phyloP scores from a whole-genome alignment of 2,797 vertebrate species.

The Pseudochromis fuscus region DNA sequence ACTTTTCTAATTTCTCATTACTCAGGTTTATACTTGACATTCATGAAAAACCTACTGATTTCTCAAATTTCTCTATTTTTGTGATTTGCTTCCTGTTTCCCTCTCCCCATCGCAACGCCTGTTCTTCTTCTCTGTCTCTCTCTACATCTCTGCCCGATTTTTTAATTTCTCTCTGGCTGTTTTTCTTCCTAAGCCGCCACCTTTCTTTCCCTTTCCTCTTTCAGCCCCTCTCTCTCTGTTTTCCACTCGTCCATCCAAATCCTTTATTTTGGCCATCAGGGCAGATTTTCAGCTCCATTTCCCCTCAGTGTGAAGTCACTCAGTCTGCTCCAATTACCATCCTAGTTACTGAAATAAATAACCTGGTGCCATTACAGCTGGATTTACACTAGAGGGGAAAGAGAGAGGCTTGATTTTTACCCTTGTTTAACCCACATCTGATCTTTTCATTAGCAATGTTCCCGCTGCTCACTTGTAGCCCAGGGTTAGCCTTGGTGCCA shows the following conservation, averaged over 20 bases:
- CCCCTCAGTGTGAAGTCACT: slow-evolving; percentile 82
- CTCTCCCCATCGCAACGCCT: slow-evolving; percentile 16
- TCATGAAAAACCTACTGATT: slow-evolving; percentile 38
- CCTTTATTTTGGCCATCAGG: slow-evolving; percentile 81
- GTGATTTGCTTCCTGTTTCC: slow-evolving; percentile 31
- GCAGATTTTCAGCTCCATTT: slow-evolving; percentile 83
- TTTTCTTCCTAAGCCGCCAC: slow-evolving; percentile 55
- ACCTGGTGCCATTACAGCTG: slow-evolving; percentile 72
- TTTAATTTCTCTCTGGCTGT: slow-evolving; percentile 43
- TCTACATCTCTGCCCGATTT: slow-evolving; percentile 33
- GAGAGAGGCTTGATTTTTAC: slow-evolving; percentile 47
- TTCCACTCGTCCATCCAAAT: slow-evolving; percentile 79
- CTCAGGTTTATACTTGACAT: slow-evolving; percentile 51
- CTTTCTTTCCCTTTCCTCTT: slow-evolving; percentile 48
- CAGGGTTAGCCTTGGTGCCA: slow-evolving; percentile 42
- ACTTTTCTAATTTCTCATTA: slow-evolving; percentile 67
- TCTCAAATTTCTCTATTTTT: slow-evolving; percentile 32
- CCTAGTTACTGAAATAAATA: slow-evolving; percentile 81
- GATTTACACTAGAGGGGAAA: slow-evolving; percentile 59
- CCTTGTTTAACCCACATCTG: slow-evolving; percentile 70
- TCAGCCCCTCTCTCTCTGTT: slow-evolving; percentile 59
- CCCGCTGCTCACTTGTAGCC: slow-evolving; percentile 39
- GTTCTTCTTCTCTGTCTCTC: slow-evolving; percentile 2
- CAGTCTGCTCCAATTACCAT: slow-evolving; percentile 80
- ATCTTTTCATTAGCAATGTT: slow-evolving; percentile 68